Evolutionary conservation across 2,113 vertebrate genomes (phyloP).

Genomic region (Prinia subflava): DNA sequence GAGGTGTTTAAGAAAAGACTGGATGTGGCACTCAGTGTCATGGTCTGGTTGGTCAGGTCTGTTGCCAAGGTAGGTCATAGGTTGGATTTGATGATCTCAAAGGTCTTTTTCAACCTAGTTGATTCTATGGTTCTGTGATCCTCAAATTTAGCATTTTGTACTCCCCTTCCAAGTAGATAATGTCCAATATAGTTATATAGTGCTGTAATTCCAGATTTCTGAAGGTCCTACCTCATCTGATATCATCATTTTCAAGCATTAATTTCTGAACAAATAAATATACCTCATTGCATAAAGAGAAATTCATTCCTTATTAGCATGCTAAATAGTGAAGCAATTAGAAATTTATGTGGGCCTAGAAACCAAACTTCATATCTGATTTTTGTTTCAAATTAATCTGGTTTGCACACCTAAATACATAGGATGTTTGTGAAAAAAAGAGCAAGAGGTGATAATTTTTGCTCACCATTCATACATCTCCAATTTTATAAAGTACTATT

Average conservation of each 20-base stretch:
- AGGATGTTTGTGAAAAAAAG: not conserved
- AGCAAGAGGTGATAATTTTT: not conserved
- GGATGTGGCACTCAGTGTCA: not conserved
- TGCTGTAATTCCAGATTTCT: not conserved
- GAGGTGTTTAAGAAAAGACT: not conserved
- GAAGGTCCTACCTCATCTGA: not conserved
- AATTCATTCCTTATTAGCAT: not conserved
- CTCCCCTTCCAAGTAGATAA: not conserved
- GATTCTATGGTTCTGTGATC: not conserved
- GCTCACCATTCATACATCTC: not conserved
- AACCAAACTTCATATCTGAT: not conserved
- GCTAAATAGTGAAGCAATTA: not conserved
- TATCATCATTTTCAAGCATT: not conserved
- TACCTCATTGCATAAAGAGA: not conserved
- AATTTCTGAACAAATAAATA: not conserved
- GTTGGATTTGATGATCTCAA: not conserved
- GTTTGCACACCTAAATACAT: not conserved
- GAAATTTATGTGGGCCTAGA: not conserved
- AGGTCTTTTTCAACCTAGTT: not conserved
- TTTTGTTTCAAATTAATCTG: not conserved
- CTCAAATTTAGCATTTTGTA: not conserved
- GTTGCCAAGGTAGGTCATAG: not conserved
- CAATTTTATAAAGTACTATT: not conserved
- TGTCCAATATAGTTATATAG: not conserved
- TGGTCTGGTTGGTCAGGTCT: not conserved